These are phyloP conservation scores for Cyclophora punctaria DNA, from an alignment of 2,888 invertebrate genomes.

Conservation along the genomic window DNA sequence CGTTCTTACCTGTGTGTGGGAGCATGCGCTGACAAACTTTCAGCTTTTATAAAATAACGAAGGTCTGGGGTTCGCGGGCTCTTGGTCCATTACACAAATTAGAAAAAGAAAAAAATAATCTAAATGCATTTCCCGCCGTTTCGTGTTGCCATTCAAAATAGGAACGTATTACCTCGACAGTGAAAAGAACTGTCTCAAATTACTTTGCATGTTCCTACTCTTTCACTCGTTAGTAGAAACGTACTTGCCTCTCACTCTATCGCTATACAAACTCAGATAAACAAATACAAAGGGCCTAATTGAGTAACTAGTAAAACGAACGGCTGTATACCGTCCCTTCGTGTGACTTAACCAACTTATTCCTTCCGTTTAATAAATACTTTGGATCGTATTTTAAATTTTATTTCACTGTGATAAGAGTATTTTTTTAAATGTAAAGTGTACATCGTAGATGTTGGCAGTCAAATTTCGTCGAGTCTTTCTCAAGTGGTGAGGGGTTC, in stretches of 20 bases:
- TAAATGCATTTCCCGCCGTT: conserved; percentile 72
- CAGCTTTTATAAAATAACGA: too few species aligned
- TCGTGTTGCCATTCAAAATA: conserved; percentile 73
- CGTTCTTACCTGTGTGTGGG: too few species aligned
- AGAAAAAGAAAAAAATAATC: conserved; percentile 52
- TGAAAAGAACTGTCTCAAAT: conserved; percentile 76
- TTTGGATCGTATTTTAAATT: conserved; percentile 21
- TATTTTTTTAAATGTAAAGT: conserved; percentile 10
- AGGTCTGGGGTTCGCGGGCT: too few species aligned
- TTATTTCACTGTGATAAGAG: conserved; percentile 14
- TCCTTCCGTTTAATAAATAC: conserved; percentile 11
- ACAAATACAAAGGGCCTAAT: conserved; percentile 77
- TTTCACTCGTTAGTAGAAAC: conserved; percentile 18
- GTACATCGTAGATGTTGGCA: conserved; percentile 18
- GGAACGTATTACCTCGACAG: conserved; percentile 66
- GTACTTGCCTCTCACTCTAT: conserved; percentile 36
- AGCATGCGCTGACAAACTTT: too few species aligned
- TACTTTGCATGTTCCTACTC: conserved; percentile 52
- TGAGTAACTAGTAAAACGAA: conserved; percentile 76
- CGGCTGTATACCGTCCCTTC: conserved; percentile 68
- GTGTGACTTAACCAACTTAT: conserved; percentile 39
- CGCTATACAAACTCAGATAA: conserved; percentile 73
- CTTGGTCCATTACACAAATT: conserved; percentile 67
- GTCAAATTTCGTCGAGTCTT: conserved; percentile 63
- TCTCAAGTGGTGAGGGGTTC: conserved; percentile 72